Base-by-base conservation (phyloP, 2,888 invertebrate species). In the Mythimna vitellina region DNA sequence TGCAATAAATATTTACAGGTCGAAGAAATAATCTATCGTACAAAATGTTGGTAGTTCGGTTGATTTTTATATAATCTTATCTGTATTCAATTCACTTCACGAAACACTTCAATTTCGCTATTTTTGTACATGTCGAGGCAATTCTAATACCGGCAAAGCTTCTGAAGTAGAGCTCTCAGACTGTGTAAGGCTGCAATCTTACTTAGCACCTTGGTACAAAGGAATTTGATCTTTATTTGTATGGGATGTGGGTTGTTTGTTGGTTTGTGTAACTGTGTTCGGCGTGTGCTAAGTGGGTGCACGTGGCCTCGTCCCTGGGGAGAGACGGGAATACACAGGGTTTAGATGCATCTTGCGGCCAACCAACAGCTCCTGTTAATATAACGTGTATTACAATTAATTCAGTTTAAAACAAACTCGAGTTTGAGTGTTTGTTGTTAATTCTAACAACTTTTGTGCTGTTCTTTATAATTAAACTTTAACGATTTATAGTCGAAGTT, bases 111-210 rank as follows among this genome's bases (percentile, higher is more conserved):
- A 91, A 91, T 92, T 91, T 91, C 85, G 88, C 92, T 94, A 94
- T 94, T 95, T 94, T 93, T 92, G 93, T 93, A 92, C 92, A 94
- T 92, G 92, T 93, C 92, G 92, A 91, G 91, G 92, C 93, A 93
- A 92, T 94, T 93, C 92, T 93, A 93, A 94, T 93, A 92, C 93
- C 89, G 88, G 89, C 91, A 91, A 93, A 93, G 93, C 93, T 92
- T 92, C 91, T 92, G 92, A 92, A 94, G 93, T 90, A 91, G 91
- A 90, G 91, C 93, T 93, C 92, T 93, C 92, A 92, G 92, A 92
- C 92, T 90, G 89, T 91, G 90, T 91, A 90, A 91, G 90, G 88
- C 90, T 90, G 89, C 92, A 92, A 92, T 92, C 90, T 92, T 92
- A 92, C 90, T 89, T 83, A 81, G 82, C 76, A 81, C 82, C 75